phyloP scores from a whole-genome alignment of 1,140 invertebrate species.

The Drosophila truncata region DNA sequence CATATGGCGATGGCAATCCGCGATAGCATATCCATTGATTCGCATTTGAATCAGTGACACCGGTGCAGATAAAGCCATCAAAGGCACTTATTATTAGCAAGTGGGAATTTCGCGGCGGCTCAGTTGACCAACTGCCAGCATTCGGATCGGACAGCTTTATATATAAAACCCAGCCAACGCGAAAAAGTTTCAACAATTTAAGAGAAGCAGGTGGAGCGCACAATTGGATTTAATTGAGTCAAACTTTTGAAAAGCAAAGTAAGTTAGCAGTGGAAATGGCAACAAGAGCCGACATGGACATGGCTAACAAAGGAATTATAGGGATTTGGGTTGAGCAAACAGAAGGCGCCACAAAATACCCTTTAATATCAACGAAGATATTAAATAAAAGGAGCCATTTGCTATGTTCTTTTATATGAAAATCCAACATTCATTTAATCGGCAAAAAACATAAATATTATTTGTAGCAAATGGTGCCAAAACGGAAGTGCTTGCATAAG shows the following conservation, averaged over 20 bases:
- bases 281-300: slow-evolving; percentile 28
- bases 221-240: slow-evolving; percentile 41
- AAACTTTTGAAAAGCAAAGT: slow-evolving; percentile 46
- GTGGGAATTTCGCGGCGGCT: slow-evolving; percentile 12
- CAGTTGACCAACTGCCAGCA: slow-evolving; percentile 42
- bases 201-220: slow-evolving; percentile 34
- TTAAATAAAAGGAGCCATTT: slow-evolving; percentile 1
- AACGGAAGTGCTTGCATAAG: slow-evolving; percentile 10
- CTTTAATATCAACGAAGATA: not conserved
- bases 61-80: slow-evolving; percentile 40
- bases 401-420: not conserved
- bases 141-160: slow-evolving; percentile 39
- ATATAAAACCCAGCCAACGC: slow-evolving; percentile 15
- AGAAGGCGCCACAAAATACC: slow-evolving; percentile 11
- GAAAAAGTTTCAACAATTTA: slow-evolving; percentile 24
- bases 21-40: slow-evolving; percentile 48
- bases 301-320: slow-evolving; percentile 28
- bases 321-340: not conserved
- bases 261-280: slow-evolving; percentile 37
- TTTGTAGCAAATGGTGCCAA: slow-evolving; percentile 3
- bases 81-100: slow-evolving; percentile 42
- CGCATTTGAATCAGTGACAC: slow-evolving; percentile 40
- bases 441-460: slow-evolving; percentile 2
- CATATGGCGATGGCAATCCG: slow-evolving; percentile 18
- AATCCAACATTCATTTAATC: not conserved